Conservation (phyloP, 2,113 vertebrate genomes). For the Arenaria interpres region DNA sequence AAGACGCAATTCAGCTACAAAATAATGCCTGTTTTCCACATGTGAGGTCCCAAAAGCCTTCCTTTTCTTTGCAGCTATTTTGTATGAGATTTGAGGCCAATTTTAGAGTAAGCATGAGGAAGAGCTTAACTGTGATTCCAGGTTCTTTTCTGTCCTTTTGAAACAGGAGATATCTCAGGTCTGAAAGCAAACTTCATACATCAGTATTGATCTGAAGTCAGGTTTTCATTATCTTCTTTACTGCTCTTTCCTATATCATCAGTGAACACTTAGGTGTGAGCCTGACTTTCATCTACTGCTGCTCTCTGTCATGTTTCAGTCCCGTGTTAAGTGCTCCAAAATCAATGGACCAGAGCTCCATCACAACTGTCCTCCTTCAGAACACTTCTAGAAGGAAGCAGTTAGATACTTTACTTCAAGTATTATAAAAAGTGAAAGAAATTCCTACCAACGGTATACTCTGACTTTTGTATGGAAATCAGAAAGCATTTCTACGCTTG, state of each 20-base stretch:
- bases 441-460: background rate
- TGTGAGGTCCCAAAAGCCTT: background rate
- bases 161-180: background rate
- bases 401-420: background rate
- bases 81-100: background rate
- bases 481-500: background rate
- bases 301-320: background rate
- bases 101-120: background rate
- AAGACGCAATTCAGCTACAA: background rate
- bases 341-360: background rate
- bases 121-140: background rate
- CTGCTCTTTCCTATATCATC: background rate
- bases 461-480: background rate
- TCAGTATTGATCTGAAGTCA: background rate
- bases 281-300: background rate
- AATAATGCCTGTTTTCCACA: background rate
- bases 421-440: background rate
- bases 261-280: background rate
- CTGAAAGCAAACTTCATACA: background rate
- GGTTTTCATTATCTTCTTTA: background rate
- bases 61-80: background rate
- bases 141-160: background rate
- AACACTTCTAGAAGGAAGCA: background rate
- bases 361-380: background rate
- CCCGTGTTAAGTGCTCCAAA: background rate